Evolutionary conservation across 2,113 vertebrate species (phyloP).

Genomic region (Strix aluco): DNA sequence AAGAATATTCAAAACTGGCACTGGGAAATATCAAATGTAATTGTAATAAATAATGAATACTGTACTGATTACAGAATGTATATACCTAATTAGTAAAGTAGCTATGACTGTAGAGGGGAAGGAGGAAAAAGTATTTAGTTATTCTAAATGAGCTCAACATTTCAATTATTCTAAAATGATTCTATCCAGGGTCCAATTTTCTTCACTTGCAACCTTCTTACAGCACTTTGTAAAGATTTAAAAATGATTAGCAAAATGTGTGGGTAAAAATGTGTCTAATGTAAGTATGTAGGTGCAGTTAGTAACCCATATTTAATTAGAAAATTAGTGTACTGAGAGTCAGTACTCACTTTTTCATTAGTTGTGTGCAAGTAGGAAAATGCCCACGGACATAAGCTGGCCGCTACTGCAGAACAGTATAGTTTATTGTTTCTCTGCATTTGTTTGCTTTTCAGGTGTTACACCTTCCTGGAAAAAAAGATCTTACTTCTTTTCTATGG

Average conservation of each 20-base stretch:
- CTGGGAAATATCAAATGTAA: neutral
- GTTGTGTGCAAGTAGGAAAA: neutral
- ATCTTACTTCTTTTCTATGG: neutral
- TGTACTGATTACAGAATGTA: neutral
- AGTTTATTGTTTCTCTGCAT: neutral
- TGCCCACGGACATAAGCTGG: neutral
- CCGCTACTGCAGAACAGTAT: neutral
- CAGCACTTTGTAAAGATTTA: neutral
- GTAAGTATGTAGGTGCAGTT: neutral
- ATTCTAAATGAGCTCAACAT: neutral
- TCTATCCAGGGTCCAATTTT: neutral
- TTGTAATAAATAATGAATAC: neutral
- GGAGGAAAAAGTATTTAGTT: neutral
- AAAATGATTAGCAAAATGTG: neutral
- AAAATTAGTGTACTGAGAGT: neutral
- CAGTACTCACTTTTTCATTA: neutral
- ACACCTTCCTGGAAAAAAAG: neutral
- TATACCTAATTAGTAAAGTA: neutral
- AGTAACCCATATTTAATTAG: neutral
- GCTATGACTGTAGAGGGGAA: neutral
- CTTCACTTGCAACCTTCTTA: neutral
- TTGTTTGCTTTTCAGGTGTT: neutral
- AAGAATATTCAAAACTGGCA: neutral
- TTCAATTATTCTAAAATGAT: constrained; percentile 13
- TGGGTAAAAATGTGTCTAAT: neutral